A percentile compares a stretch with the other conserved stretches of the same genome.
These are phyloP conservation scores for Pimephales promelas DNA, from an alignment of 2,113 vertebrate species.

Conservation along the genomic window DNA sequence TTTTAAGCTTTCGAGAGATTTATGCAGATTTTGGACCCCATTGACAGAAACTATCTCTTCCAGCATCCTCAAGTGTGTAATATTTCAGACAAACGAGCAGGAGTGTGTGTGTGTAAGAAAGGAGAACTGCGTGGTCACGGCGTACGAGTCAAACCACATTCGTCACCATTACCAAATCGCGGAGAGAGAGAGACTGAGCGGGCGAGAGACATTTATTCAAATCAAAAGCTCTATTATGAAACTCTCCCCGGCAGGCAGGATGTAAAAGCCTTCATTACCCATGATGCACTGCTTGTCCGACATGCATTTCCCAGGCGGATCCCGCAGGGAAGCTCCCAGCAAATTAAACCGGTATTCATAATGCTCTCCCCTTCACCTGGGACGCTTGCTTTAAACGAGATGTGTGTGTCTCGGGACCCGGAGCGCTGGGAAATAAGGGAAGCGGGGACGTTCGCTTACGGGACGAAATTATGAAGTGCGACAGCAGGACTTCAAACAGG, in stretches of 20 bases:
- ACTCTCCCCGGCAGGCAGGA: not conserved
- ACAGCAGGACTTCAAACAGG: not conserved
- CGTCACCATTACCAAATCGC: not conserved
- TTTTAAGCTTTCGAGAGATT: not conserved
- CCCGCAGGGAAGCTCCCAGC: not conserved
- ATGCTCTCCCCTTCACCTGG: not conserved
- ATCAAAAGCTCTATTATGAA: conserved; percentile 28
- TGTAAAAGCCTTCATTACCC: conserved; percentile 22
- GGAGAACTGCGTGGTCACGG: not conserved
- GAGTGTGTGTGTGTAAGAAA: not conserved
- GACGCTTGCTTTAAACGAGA: not conserved
- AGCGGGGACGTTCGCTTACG: not conserved
- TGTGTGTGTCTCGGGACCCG: not conserved
- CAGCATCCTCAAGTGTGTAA: not conserved
- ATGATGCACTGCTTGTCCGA: not conserved
- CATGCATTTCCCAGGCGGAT: not conserved
- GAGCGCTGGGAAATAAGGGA: conserved; percentile 9
- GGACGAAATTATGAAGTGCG: not conserved
- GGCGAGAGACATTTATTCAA: conserved; percentile 21
- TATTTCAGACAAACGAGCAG: not conserved
- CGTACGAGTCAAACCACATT: not conserved
- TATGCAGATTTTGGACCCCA: not conserved
- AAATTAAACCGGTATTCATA: conserved; percentile 19
- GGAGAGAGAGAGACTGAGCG: not conserved
- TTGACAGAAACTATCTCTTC: not conserved